Conservation (phyloP, 2,888 invertebrate species). For the Epinotia brunnichana region DNA sequence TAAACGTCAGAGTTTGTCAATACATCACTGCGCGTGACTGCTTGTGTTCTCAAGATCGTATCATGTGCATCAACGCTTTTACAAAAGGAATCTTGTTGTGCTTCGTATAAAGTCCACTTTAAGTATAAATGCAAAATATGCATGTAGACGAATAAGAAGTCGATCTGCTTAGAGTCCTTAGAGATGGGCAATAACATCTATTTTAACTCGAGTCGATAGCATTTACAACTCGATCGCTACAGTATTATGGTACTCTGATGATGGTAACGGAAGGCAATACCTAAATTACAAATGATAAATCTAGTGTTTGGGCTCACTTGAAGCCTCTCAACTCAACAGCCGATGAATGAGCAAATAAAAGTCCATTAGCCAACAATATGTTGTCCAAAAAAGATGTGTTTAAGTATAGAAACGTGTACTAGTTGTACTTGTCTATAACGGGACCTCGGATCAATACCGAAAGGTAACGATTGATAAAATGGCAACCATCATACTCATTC, state of each 20-base stretch:
- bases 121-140: neutral
- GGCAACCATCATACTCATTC: neutral
- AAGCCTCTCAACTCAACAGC: no score
- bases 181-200: neutral
- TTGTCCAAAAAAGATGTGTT: no score
- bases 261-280: no score
- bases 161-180: neutral
- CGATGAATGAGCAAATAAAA: no score
- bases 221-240: neutral
- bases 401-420: no score
- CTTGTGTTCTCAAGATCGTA: slow-evolving; percentile 7
- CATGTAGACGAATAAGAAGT: neutral
- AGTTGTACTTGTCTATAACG: no score
- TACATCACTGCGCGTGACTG: slow-evolving; percentile 22
- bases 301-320: no score
- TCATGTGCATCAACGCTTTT: neutral
- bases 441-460: no score
- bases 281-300: no score
- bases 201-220: slow-evolving; percentile 1
- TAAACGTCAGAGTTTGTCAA: slow-evolving; percentile 30
- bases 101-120: neutral
- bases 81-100: neutral
- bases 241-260: neutral
- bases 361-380: no score
- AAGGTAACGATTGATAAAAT: no score